phyloP scores from a whole-genome alignment of 2,797 vertebrate species.

The Syncerus caffer region DNA sequence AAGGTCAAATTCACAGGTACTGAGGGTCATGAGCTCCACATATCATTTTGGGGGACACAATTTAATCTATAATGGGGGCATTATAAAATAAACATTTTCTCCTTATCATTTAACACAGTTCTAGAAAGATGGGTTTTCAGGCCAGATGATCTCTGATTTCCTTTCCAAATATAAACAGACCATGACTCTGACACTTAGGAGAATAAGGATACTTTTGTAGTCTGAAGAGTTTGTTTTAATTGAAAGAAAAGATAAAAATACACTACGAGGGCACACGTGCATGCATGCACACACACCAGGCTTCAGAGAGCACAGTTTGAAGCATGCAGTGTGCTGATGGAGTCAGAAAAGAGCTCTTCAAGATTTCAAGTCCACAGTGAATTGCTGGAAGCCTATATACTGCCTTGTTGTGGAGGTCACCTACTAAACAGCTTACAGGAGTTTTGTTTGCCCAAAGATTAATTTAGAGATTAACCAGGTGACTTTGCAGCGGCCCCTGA shows the following conservation, averaged over 20 bases:
- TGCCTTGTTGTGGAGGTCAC: not conserved
- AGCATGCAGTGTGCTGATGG: not conserved
- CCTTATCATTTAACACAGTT: not conserved
- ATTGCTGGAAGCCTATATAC: not conserved
- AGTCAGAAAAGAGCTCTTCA: not conserved
- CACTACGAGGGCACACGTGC: fast-evolving
- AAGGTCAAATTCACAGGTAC: not conserved
- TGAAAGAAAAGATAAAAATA: not conserved
- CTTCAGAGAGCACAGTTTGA: not conserved
- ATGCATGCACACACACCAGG: not conserved
- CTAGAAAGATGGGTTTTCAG: not conserved
- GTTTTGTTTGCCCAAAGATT: constrained; percentile 55
- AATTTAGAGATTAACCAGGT: constrained; percentile 63
- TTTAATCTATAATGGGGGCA: not conserved
- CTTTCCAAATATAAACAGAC: not conserved
- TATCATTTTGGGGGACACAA: not conserved
- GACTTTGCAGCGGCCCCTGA: constrained; percentile 39
- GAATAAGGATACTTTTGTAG: not conserved
- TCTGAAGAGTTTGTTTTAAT: not conserved
- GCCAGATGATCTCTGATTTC: not conserved
- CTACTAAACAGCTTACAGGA: not conserved
- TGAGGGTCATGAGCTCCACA: not conserved
- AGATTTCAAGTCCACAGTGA: not conserved
- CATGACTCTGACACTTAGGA: not conserved
- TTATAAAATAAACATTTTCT: not conserved